Base-by-base conservation (phyloP, 2,797 vertebrate genomes). In the Epinephelus awoara region DNA sequence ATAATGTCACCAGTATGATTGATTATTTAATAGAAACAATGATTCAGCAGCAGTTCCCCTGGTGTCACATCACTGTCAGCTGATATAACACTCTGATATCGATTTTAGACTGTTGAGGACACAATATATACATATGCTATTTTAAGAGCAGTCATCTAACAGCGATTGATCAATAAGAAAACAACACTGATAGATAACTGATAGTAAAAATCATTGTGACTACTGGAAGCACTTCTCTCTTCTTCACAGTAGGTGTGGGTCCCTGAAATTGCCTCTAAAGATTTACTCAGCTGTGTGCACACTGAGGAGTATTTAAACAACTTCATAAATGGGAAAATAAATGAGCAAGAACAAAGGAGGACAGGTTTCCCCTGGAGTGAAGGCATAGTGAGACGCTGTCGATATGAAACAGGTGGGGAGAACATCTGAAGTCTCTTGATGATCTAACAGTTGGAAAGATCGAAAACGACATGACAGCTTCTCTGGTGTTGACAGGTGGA, bases 311-410 rank as follows among this genome's bases (percentile, higher is more conserved):
- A 94, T 77, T 19, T 94, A 49, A 65, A 74, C 64, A 86, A 84
- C 72, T 93, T 93, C 52, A 80, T 92, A 5, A 73, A 76, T 9
- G 93, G 90, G 21, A 90, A 67, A 19, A 67, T 77, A 50, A 80
- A 40, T 2, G 90, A 92, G 83, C 79, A 80, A 6, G 91, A 93
- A 15, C 92, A 93, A 58, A 90, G 70, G 69, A 88, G 81, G 67
- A 93, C 92, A 0, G 93, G 92, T 4, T 93, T 94, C 72, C 75
- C 85, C 54, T 94, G 93, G 94, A 95, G 92, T 10, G 57, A 92
- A 75, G 91, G 90, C 68, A 25, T 94, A 3, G 92, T 93, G 51
- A 82, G 74, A 2, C 90, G 91, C 70, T 94, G 92, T 56, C 82
- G 88, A 77, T 95, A 92, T 76, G 92, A 94, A 80, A 92, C 92